Base-by-base conservation (phyloP, 37 sponge, comb jelly and placozoan species). In the Aplysina aerophoba region DNA sequence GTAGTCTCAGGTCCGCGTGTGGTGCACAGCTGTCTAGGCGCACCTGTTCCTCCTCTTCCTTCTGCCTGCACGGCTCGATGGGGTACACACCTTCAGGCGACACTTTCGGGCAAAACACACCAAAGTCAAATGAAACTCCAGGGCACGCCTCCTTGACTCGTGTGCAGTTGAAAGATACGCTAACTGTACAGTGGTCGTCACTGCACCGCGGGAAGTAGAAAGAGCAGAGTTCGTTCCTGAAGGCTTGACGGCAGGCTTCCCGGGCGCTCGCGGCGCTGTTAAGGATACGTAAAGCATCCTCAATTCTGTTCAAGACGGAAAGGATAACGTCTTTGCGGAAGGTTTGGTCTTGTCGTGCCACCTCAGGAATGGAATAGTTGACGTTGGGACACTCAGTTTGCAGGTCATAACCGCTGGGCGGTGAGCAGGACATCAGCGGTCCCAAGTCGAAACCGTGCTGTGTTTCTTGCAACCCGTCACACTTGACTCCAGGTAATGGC, bases 381-480 rank as follows among this genome's bases (percentile, higher is more conserved):
- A 69, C 71, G 71, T 17, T 31, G 4, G 71, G 71, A 30, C 71
- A 69, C 35, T 15, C 2, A 27, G 33, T 13, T n/a, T 28, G 17
- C 17, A 19, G 19, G 19, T 20, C 59, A 20, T 19, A 58, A 15
- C 50, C 37, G 24, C 3, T 50, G 25, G 78, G 78, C 22, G 54
- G 25, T 21, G 40, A 53, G 40, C 78, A 75, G 3, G 54, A 19
- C 15, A 44, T 75, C 44, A 75, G n/a, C 1, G 54, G 50, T 20
- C 78, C 78, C 21, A 75, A 24, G 37, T 75, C 78, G 37, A 75
- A 75, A 1, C 12, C 37, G 78, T 75, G 78, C 39, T 75, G 44
- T 1, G 19, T 4, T 17, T 16, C 4, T 3, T 17, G 17, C 35
- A 24, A 6, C 4, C 4, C 6, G 4, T 33, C 13, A 1, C 71